These are phyloP conservation scores for Synchiropus splendidus DNA, from an alignment of 2,113 vertebrate genomes.

Conservation along the genomic window DNA sequence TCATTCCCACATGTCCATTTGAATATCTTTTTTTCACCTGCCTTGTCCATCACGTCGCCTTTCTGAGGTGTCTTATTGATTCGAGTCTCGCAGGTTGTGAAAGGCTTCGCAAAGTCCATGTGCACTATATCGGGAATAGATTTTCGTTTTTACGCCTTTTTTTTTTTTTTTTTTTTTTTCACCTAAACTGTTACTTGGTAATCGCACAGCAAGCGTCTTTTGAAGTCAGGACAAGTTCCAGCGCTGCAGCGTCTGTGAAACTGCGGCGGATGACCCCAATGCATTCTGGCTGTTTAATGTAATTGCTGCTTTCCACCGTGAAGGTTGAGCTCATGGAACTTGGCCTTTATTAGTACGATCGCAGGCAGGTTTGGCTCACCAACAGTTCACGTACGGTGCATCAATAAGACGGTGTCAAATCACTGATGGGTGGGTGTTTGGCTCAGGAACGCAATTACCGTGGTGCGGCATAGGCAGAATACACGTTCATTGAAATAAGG, in stretches of 20 bases:
- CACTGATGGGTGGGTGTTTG: conserved; percentile 50
- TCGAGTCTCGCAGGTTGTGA: conserved; percentile 32
- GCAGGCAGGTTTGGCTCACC: conserved; percentile 75
- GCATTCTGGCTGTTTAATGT: conserved; percentile 76
- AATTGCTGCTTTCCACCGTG: conserved; percentile 84
- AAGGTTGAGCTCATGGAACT: conserved; percentile 78
- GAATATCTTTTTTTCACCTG: conserved; percentile 8
- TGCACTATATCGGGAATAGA: conserved; percentile 59
- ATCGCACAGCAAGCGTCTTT: conserved; percentile 72
- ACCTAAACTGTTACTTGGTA: conserved; percentile 66
- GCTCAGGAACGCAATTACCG: conserved; percentile 45
- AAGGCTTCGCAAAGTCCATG: conserved; percentile 62
- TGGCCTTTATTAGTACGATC: conserved; percentile 82
- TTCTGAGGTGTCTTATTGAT: too few species aligned
- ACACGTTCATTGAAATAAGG: conserved; percentile 30
- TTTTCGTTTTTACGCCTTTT: conserved; percentile 11
- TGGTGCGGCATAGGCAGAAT: conserved; percentile 12
- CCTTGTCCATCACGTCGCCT: not conserved
- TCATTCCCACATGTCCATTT: conserved; percentile 23
- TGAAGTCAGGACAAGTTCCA: conserved; percentile 80
- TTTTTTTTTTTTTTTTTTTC: too few species aligned
- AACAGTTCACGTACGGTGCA: conserved; percentile 51
- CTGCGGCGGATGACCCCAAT: conserved; percentile 65
- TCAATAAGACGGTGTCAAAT: conserved; percentile 56
- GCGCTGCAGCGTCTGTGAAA: conserved; percentile 63